These are phyloP conservation scores for Cataglyphis altisquamis DNA, from an alignment of 2,888 invertebrate species.

Conservation along the genomic window DNA sequence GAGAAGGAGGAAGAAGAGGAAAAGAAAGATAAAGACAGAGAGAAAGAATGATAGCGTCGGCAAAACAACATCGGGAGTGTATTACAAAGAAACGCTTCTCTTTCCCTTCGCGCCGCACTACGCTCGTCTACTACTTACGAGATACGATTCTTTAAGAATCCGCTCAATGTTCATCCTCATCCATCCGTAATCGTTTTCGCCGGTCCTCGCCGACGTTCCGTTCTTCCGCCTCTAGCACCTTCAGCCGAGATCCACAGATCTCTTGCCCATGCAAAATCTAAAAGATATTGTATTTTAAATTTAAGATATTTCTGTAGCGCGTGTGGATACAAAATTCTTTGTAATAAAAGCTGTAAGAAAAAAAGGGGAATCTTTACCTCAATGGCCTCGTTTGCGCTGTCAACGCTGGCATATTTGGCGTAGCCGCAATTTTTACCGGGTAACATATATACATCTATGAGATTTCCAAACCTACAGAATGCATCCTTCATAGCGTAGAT, in stretches of 20 bases:
- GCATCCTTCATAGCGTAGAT: constrained; percentile 93
- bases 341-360: background rate
- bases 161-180: constrained; percentile 84
- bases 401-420: constrained; percentile 93
- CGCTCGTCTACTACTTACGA: constrained; percentile 81
- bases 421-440: constrained; percentile 97
- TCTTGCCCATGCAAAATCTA: constrained; percentile 93
- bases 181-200: constrained; percentile 84
- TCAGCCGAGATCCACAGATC: constrained; percentile 94
- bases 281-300: constrained; percentile 32
- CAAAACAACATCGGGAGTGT: constrained; percentile 74
- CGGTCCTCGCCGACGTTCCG: constrained; percentile 85
- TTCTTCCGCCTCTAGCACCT: constrained; percentile 96
- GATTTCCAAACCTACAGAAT: constrained; percentile 95
- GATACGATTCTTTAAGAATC: constrained; percentile 70
- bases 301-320: background rate
- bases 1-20: background rate
- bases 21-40: background rate
- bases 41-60: constrained; percentile 68
- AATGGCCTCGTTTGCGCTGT: constrained; percentile 93
- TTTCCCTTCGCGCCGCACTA: constrained; percentile 58
- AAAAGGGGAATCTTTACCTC: constrained; percentile 85
- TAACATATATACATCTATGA: constrained; percentile 96
- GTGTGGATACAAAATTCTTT: background rate
- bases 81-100: constrained; percentile 49